Evolutionary conservation across 2,888 invertebrate genomes (phyloP).

Genomic region (Allophyes oxyacanthae): DNA sequence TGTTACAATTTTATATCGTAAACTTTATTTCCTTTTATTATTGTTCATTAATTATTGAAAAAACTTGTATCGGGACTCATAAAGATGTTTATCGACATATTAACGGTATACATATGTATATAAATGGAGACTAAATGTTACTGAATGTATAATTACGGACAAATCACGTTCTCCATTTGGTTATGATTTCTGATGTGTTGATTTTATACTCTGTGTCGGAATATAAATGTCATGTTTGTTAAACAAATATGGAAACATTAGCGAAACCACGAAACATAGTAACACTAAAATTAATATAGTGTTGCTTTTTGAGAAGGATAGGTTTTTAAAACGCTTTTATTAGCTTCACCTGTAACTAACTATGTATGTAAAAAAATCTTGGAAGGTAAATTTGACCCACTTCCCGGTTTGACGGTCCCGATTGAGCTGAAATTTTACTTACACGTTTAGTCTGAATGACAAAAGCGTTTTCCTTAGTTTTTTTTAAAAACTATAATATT

Average conservation of each 20-base stretch:
- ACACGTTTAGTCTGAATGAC: no score
- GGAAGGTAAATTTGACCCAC: no score
- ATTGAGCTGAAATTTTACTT: no score
- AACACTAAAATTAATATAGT: no score
- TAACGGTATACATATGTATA: constrained; percentile 38
- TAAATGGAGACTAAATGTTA: constrained; percentile 27
- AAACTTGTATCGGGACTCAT: constrained; percentile 61
- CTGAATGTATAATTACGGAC: constrained; percentile 28
- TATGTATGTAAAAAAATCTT: no score
- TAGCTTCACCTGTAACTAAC: no score
- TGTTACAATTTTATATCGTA: constrained; percentile 85
- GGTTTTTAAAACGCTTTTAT: no score
- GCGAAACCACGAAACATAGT: no score
- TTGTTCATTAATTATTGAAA: constrained; percentile 75
- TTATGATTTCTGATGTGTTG: constrained; percentile 18
- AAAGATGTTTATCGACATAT: constrained; percentile 59
- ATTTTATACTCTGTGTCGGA: constrained; percentile 25
- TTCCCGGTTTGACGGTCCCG: no score
- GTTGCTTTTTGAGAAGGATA: no score
- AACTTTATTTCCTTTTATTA: constrained; percentile 81
- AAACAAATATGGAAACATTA: constrained; percentile 5
- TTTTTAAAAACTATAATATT: no score
- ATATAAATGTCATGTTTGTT: constrained; percentile 4
- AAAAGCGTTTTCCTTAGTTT: no score
- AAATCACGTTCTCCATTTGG: constrained; percentile 22